These are phyloP conservation scores for Engraulis encrasicolus DNA, from an alignment of 2,113 vertebrate species.

Conservation along the genomic window DNA sequence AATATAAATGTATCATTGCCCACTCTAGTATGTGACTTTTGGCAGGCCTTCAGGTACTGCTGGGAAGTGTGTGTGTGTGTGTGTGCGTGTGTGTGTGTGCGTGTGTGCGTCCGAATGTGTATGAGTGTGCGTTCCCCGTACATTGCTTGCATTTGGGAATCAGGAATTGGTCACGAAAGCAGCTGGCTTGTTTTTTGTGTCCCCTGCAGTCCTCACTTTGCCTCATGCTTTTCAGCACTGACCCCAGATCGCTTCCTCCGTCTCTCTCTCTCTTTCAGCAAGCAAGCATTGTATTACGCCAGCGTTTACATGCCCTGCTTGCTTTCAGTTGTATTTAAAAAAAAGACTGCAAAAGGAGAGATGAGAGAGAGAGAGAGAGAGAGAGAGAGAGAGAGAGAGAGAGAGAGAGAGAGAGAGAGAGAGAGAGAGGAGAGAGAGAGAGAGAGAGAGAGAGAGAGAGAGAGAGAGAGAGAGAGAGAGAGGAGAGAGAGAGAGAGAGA, in stretches of 20 bases:
- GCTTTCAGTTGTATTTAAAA: slow-evolving; percentile 67
- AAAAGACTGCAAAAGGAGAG: slow-evolving; percentile 46
- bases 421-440: too few species aligned
- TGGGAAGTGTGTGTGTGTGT: not conserved
- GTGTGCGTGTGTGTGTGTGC: not conserved
- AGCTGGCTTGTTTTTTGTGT: slow-evolving; percentile 5
- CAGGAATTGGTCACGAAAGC: not conserved
- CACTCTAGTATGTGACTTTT: not conserved
- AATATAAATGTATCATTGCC: not conserved
- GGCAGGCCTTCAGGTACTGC: not conserved
- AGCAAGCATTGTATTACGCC: not conserved
- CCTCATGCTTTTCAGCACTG: not conserved
- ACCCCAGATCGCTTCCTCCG: not conserved
- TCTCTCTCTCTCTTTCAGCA: slow-evolving; percentile 24
- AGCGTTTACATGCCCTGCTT: slow-evolving; percentile 61
- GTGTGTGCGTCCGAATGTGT: not conserved
- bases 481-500: too few species aligned
- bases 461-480: too few species aligned
- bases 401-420: too few species aligned
- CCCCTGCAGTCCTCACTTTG: not conserved
- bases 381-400: too few species aligned
- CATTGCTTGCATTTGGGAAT: not conserved
- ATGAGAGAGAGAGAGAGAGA: too few species aligned
- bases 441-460: too few species aligned
- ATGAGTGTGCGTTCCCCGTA: not conserved